Base-by-base conservation (phyloP, 2,888 invertebrate genomes). In the Tinea trinotella region DNA sequence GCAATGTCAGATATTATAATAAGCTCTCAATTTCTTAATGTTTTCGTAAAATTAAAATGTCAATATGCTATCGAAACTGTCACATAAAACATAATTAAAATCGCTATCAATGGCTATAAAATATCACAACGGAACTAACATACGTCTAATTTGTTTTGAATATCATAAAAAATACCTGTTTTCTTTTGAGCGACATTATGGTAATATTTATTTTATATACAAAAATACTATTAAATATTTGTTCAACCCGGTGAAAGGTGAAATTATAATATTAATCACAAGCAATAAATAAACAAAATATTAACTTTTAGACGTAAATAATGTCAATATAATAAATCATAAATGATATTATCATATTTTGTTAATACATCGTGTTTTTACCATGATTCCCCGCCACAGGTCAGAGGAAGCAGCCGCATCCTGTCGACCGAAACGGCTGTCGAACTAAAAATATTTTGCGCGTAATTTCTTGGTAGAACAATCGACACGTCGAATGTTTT, bases 1-100 rank as follows among this genome's bases (percentile, higher is more conserved):
- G 15, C 50, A 50, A 50, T 50, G 50, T 50, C 24, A 50, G 24
- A 50, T 50, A 5, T 19, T 24, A 50, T 50, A 46, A 36, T 12
- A n/a, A 36, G 12, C 12, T 24, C n/a, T n/a, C n/a, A n/a, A n/a
- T n/a, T n/a, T n/a, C n/a, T n/a, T n/a, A n/a, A n/a, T 24, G 5
- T 24, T 24, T 9, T 24, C 5, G 6, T 24, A 9, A 40, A 40
- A 40, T 13, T 40, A 13, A 12, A 12, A 13, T 40, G 4, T 40
- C 2, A 40, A 40, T 7, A 15, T 15, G 12, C 13, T 40, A 13
- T 12, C 40, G 2, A 40, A 40, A 40, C n/a, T 40, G 13, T 40
- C 40, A 40, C 35, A 35, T 22, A 22, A 22, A 22, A 22, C 7
- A 22, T 30, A 7, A 30, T n/a, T 30, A 30, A 30, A 30, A 30